Evolutionary conservation across 2,797 vertebrate genomes (phyloP), one percentile per base, ranked within the genome.

Genomic region (Apodemus agrarius): DNA sequence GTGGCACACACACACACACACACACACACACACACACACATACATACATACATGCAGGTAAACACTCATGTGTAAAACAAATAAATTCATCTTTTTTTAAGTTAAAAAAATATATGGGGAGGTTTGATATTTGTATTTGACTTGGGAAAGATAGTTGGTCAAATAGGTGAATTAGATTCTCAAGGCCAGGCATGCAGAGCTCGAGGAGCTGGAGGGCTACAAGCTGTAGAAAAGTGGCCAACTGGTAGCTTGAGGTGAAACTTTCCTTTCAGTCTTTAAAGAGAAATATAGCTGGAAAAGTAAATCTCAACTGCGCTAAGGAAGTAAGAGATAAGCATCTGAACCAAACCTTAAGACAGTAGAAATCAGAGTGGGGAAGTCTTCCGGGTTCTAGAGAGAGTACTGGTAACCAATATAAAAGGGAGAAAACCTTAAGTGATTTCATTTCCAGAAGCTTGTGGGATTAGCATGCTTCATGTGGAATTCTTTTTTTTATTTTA

Each of bases 171-270:
- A 84, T 21, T 90, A 22, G 46, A 81, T 91, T 49, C 52, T 91
- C 89, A 22, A 67, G 24, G 34, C 46, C 31, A 95, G 63, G 40
- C 46, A 49, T 49, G 46, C 46, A 7, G 46, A 49, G 46, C 7
- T 34, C 61, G 16, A 67, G n/a, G 34, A 74, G 16, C 37, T 22
- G 54, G 17, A 29, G 40, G 16, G 12, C 57, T 96, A 81, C 78
- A 22, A 76, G 65, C 65, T 79, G 69, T 24, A 84, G 85, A 90
- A 88, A 94, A 93, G 80, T 14, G 91, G 81, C 89, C 93, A 94
- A 72, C 17, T 67, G 52, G 17, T 76, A 87, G 34, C 34, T 72
- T 95, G 61, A 7, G 88, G 52, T 46, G 52, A 84, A 84, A 76
- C 72, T 83, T 61, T 40, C 37, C 61, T 92, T 94, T 43, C 74